These are phyloP conservation scores for Antheraea assamensis DNA, from an alignment of 2,888 invertebrate genomes.

Conservation along the genomic window DNA sequence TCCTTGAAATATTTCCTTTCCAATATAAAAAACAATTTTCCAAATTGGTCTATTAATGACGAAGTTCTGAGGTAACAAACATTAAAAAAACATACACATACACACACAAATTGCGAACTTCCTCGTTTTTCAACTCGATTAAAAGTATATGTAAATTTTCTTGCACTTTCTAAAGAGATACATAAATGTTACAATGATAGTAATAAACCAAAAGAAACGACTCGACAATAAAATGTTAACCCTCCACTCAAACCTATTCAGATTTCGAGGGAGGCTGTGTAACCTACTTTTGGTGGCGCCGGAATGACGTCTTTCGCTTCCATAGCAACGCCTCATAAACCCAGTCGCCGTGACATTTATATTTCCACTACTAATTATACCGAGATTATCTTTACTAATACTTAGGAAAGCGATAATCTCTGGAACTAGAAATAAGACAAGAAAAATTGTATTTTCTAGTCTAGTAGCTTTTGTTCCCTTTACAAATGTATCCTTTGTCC, in stretches of 20 bases:
- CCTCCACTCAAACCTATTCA: constrained; percentile 2
- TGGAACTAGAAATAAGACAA: too few species aligned
- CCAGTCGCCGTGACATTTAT: constrained; percentile 2
- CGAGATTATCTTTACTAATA: neutral
- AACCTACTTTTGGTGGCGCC: constrained; percentile 52
- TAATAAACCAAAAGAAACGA: constrained; percentile 3
- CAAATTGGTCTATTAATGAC: too few species aligned
- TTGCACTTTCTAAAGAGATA: neutral
- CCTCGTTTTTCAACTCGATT: too few species aligned
- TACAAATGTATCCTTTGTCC: too few species aligned
- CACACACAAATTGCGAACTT: too few species aligned
- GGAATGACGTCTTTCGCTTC: constrained; percentile 53
- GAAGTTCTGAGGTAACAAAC: too few species aligned
- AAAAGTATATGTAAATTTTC: too few species aligned
- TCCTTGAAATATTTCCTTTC: too few species aligned
- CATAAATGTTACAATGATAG: neutral
- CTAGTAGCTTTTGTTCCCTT: too few species aligned
- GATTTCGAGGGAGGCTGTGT: constrained; percentile 22
- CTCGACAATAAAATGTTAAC: constrained; percentile 12
- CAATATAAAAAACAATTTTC: too few species aligned
- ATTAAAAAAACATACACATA: too few species aligned
- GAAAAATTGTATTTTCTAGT: too few species aligned
- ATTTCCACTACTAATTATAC: neutral
- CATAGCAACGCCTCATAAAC: constrained; percentile 46
- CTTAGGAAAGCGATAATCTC: neutral